Conservation (phyloP, 2,888 invertebrate species). For the Amphipoea oculea region DNA sequence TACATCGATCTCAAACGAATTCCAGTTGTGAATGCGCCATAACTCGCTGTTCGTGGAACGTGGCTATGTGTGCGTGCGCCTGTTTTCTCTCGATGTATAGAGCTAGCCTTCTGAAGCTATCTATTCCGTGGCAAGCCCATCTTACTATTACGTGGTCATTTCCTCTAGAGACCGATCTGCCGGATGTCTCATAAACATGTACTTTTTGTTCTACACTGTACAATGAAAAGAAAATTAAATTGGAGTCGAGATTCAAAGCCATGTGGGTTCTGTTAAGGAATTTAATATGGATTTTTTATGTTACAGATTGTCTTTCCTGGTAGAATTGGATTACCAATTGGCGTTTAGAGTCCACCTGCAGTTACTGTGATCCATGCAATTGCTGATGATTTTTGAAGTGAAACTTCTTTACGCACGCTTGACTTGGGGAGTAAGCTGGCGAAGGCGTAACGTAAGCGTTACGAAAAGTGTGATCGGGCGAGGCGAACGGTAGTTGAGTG, state of each 20-base stretch:
- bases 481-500: too few species aligned
- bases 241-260: slow-evolving; percentile 23
- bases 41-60: not conserved
- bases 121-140: not conserved
- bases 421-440: too few species aligned
- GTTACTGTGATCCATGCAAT: too few species aligned
- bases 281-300: slow-evolving; percentile 6
- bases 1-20: not conserved
- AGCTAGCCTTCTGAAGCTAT: not conserved
- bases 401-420: too few species aligned
- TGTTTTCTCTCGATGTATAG: not conserved
- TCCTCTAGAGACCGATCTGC: slow-evolving; percentile 53
- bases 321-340: too few species aligned
- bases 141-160: slow-evolving; percentile 53
- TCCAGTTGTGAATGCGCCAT: not conserved
- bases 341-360: too few species aligned
- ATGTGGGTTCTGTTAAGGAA: slow-evolving; percentile 31
- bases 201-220: slow-evolving; percentile 43
- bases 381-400: too few species aligned
- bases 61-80: not conserved
- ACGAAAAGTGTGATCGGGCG: too few species aligned
- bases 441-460: too few species aligned
- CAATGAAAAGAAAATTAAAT: slow-evolving; percentile 46
- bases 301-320: too few species aligned
- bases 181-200: slow-evolving; percentile 61